Percentiles rank a stretch among this genome's conserved stretches.
phyloP scores from a whole-genome alignment of 2,888 invertebrate genomes.

The Stenurella melanura region DNA sequence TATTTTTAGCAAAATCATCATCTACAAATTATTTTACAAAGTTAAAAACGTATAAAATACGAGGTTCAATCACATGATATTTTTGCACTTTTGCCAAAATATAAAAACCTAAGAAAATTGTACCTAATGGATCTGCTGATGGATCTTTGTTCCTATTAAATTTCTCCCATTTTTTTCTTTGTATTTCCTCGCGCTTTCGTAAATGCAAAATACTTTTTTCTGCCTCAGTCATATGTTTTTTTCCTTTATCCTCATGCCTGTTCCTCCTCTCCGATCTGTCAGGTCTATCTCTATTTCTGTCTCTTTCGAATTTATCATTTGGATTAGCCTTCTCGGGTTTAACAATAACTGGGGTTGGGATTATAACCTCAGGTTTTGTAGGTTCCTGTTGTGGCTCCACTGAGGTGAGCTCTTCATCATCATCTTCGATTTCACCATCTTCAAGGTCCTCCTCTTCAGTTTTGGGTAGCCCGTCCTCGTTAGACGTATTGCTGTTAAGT shows the following conservation, averaged over 20 bases:
- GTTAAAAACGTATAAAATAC: not conserved
- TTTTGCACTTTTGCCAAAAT: not conserved
- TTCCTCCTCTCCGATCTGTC: constrained; percentile 51
- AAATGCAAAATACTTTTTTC: constrained; percentile 72
- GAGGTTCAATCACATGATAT: not conserved
- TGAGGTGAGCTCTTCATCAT: constrained; percentile 74
- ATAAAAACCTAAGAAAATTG: not conserved
- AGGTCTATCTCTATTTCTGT: constrained; percentile 47
- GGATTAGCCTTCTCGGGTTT: constrained; percentile 27
- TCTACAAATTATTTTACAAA: constrained; percentile 50
- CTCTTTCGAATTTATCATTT: constrained; percentile 41
- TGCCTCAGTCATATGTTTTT: constrained; percentile 71
- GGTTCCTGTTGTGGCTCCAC: constrained; percentile 45
- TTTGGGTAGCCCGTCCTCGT: constrained; percentile 68
- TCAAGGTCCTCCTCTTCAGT: constrained; percentile 77
- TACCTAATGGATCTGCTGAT: constrained; percentile 55
- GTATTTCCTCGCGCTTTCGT: constrained; percentile 70
- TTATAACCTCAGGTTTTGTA: constrained; percentile 31
- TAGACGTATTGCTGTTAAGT: constrained; percentile 50
- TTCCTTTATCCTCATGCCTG: constrained; percentile 63
- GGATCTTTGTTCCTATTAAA: constrained; percentile 64
- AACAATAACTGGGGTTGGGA: constrained; percentile 14
- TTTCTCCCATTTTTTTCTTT: constrained; percentile 70
- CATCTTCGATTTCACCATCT: constrained; percentile 90
- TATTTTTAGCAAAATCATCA: constrained; percentile 87